These are phyloP conservation scores for Pristionchus exspectatus DNA, from an alignment of 2,888 invertebrate species.

Conservation along the genomic window DNA sequence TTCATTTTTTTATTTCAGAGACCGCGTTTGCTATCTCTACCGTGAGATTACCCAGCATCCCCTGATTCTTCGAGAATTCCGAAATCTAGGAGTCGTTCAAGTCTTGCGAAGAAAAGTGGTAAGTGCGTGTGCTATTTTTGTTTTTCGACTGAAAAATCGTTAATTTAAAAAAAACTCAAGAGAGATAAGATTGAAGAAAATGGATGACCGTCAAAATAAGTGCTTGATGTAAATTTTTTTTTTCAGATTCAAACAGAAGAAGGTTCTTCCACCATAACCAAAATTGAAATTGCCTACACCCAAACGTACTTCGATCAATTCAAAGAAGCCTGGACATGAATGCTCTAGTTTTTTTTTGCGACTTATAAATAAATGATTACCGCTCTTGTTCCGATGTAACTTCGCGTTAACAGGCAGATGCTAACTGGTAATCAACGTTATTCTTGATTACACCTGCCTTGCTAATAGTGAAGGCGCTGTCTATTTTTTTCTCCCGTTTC, in stretches of 20 bases:
- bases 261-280: background rate
- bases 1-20: too few relatives aligned
- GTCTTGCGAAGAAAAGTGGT: background rate
- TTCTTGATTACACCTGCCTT: too few relatives aligned
- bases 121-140: too few relatives aligned
- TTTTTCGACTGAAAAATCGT: too few relatives aligned
- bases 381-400: too few relatives aligned
- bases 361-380: too few relatives aligned
- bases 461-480: too few relatives aligned
- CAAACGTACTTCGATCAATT: background rate
- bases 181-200: background rate
- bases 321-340: background rate
- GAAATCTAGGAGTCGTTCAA: background rate
- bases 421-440: too few relatives aligned
- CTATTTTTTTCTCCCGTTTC: too few relatives aligned
- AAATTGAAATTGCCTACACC: background rate
- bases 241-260: background rate
- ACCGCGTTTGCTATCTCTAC: background rate
- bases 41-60: background rate
- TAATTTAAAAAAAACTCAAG: background rate
- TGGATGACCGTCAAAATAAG: background rate
- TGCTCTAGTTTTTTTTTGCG: background rate
- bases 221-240: background rate
- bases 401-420: too few relatives aligned
- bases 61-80: background rate